Percentiles rank a stretch among this genome's conserved stretches.
Evolutionary conservation across 1,140 invertebrate species (phyloP).

Genomic region (Bombus haemorrhoidalis): DNA sequence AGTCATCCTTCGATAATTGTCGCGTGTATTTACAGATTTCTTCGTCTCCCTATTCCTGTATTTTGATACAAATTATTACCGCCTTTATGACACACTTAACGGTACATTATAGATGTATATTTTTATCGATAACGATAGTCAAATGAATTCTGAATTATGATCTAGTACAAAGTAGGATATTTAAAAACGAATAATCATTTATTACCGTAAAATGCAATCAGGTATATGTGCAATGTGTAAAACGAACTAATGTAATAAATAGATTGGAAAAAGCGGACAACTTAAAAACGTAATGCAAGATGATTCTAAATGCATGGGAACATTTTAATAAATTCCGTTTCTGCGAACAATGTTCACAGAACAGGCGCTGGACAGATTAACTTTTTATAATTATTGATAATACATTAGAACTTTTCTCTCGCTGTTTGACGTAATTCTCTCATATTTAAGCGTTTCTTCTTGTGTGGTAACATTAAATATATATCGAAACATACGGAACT

Average conservation of each 20-base stretch:
- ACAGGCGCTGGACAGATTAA: neutral
- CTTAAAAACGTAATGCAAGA: constrained; percentile 5
- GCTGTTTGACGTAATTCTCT: constrained; percentile 19
- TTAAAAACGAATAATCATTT: neutral
- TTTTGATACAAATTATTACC: constrained; percentile 53
- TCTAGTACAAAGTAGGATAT: constrained; percentile 39
- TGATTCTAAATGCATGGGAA: constrained; percentile 37
- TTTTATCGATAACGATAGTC: constrained; percentile 49
- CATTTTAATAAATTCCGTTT: constrained; percentile 18
- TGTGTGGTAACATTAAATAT: neutral
- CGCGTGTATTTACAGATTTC: constrained; percentile 57
- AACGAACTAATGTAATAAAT: constrained; percentile 54
- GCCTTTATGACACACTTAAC: constrained; percentile 37
- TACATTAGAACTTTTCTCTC: constrained; percentile 29
- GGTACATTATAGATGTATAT: constrained; percentile 50
- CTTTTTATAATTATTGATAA: constrained; percentile 29
- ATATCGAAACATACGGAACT: neutral
- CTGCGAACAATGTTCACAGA: neutral
- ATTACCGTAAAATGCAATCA: constrained; percentile 13
- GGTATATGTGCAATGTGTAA: neutral
- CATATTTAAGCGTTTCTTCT: constrained; percentile 6
- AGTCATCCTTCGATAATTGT: constrained; percentile 58
- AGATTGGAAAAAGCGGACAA: constrained; percentile 40
- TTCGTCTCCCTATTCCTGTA: constrained; percentile 37
- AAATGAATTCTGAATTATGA: neutral